Evolutionary conservation across 2,797 vertebrate species (phyloP).

Genomic region (Saxicola maurus): DNA sequence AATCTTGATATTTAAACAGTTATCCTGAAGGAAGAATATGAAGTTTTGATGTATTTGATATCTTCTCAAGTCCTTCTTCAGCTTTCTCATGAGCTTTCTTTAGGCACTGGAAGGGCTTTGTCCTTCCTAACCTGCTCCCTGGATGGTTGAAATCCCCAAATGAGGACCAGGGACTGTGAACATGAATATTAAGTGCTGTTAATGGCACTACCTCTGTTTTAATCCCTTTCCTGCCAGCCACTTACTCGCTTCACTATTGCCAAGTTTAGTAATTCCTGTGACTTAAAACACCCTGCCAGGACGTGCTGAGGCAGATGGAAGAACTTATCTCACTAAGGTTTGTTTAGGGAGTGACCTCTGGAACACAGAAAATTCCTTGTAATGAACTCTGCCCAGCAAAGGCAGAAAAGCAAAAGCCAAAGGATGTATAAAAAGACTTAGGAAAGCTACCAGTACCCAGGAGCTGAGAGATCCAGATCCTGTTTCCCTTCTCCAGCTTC

Average conservation of each 20-base stretch:
- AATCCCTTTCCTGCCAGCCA: background rate
- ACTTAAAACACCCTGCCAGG: background rate
- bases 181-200: accelerated
- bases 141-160: background rate
- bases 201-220: background rate
- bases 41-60: background rate
- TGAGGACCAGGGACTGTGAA: background rate
- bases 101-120: background rate
- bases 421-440: background rate
- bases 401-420: background rate
- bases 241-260: background rate
- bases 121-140: background rate
- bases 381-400: background rate
- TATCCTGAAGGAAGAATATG: background rate
- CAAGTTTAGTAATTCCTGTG: background rate
- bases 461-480: background rate
- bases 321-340: background rate
- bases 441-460: background rate
- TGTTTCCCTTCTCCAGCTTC: background rate
- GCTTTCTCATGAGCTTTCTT: background rate
- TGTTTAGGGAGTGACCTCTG: background rate
- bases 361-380: background rate
- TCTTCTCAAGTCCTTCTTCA: background rate
- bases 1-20: background rate
- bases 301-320: background rate